Base-by-base conservation (phyloP, 1,140 invertebrate genomes). In the Lepidurus arcticus region DNA sequence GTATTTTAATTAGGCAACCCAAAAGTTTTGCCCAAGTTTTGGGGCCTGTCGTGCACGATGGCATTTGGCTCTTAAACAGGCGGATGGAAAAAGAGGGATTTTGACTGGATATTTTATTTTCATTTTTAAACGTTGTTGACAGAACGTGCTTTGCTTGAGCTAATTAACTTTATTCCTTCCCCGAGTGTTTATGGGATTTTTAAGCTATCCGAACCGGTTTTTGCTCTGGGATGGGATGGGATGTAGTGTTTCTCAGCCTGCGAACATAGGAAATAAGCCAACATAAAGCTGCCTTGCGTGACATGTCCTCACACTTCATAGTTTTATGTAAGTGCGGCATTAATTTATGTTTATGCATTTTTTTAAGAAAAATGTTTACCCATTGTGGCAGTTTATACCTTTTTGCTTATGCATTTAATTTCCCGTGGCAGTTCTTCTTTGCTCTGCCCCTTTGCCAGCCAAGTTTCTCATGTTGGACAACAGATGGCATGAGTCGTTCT, bases 101-200 rank as follows among this genome's bases (percentile, higher is more conserved):
- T 65, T 65, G 21, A 65, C 53, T 34, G 34, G 53, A 13, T 65
- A 21, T 65, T 65, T 65, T 65, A 65, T 21, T 7, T 21, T 65
- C 21, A 13, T 65, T 65, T 65, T 34, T 65, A 21, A 65, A 65
- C 7, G 21, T 65, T 65, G 53, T 65, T 65, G 53, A 65, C 53
- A 65, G 53, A 65, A 65, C 53, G 53, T 65, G 53, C 53, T 65
- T 65, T n/a, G 16, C 21, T 65, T n/a, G 53, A 21, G 53, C 53
- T 65, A 65, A 65, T 65, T 65, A 65, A 65, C 16, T 65, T 21
- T 13, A 65, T 65, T 21, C 53, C 21, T 16, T 65, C 53, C 53
- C 6, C 53, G 34, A 16, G 53, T 65, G 53, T 65, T 65, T 65
- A 16, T 65, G 53, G 21, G 53, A 65, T 65, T 21, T 65, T 65